These are phyloP conservation scores for Hetaerina americana DNA, from an alignment of 1,140 invertebrate species.

Conservation along the genomic window DNA sequence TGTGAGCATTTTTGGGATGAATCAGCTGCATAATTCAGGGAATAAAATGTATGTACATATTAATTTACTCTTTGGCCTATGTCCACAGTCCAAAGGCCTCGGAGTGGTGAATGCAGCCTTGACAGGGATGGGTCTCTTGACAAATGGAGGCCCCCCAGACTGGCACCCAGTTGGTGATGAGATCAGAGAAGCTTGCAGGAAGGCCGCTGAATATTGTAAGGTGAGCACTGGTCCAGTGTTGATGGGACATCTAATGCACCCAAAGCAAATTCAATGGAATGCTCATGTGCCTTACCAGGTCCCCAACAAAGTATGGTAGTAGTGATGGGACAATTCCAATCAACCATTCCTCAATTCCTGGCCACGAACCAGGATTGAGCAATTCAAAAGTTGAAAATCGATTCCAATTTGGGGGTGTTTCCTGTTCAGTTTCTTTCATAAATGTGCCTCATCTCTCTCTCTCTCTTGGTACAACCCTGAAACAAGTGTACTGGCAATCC, in stretches of 20 bases:
- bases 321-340: no score
- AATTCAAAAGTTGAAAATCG: background rate
- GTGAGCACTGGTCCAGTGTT: no score
- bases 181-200: conserved; percentile 46
- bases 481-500: background rate
- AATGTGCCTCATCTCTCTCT: conserved; percentile 4
- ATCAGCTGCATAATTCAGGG: no score
- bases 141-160: conserved; percentile 51
- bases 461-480: background rate
- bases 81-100: conserved; percentile 26
- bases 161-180: conserved; percentile 72
- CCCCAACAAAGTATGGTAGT: background rate
- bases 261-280: background rate
- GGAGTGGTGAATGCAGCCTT: conserved; percentile 73
- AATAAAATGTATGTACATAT: no score
- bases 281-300: background rate
- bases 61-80: no score
- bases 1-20: no score
- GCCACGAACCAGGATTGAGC: no score
- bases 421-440: background rate
- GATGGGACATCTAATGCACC: no score
- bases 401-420: no score
- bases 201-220: conserved; percentile 48
- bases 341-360: no score
- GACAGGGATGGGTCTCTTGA: conserved; percentile 68